phyloP scores from a whole-genome alignment of 2,797 vertebrate genomes.

The Synanceia verrucosa region DNA sequence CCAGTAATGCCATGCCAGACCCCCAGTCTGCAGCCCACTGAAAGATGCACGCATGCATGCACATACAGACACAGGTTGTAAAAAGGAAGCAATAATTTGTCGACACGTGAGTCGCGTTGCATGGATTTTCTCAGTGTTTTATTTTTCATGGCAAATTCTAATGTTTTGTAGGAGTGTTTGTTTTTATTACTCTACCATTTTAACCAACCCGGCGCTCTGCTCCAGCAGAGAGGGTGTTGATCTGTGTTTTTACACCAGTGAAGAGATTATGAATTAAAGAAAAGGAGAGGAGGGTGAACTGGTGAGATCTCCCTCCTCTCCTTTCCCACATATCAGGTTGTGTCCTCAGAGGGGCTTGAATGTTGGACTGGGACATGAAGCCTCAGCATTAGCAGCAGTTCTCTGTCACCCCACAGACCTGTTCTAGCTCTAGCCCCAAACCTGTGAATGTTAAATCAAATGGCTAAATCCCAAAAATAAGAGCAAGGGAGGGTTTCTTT shows the following conservation, averaged over 20 bases:
- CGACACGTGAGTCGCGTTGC: conserved; percentile 59
- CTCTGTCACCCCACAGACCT: conserved; percentile 22
- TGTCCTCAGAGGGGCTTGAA: conserved; percentile 54
- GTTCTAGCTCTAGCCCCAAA: conserved; percentile 51
- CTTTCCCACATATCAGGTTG: conserved; percentile 61
- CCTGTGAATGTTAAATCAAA: conserved; percentile 71
- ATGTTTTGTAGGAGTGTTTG: conserved; percentile 71
- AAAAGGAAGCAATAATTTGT: conserved; percentile 93
- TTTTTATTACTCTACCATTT: conserved; percentile 80
- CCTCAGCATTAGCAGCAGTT: conserved; percentile 67
- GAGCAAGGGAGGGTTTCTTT: conserved; percentile 63
- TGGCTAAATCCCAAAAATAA: conserved; percentile 75
- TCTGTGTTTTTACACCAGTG: conserved; percentile 65
- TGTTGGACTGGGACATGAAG: conserved; percentile 51
- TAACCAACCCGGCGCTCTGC: conserved; percentile 64
- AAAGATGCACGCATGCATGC: conserved; percentile 62
- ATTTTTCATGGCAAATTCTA: conserved; percentile 74
- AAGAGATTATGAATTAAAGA: conserved; percentile 70
- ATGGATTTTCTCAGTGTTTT: conserved; percentile 77
- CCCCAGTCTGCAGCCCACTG: conserved; percentile 62
- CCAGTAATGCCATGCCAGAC: conserved; percentile 68
- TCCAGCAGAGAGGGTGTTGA: conserved; percentile 42
- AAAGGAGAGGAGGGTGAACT: conserved; percentile 31
- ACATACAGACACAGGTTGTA: conserved; percentile 61
- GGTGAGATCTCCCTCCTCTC: conserved; percentile 21